Evolutionary conservation across 2,113 vertebrate species (phyloP).

Genomic region (Rhinoderma darwinii): DNA sequence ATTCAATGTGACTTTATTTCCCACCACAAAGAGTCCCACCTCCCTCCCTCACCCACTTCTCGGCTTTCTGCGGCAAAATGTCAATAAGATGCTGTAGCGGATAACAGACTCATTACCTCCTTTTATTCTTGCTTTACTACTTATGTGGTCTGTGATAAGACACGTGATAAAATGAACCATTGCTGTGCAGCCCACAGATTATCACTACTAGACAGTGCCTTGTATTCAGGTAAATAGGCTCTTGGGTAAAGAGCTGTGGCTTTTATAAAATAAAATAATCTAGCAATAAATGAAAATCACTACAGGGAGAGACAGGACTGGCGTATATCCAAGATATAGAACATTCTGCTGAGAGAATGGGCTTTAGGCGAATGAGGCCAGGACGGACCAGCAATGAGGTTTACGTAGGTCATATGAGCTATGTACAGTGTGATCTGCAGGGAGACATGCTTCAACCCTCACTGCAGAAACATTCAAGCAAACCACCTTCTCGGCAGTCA

Average conservation of each 20-base stretch:
- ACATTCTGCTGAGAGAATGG: too few species aligned
- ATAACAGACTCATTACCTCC: conserved; percentile 50
- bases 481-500: too few species aligned
- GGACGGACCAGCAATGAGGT: too few species aligned
- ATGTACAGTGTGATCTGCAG: too few species aligned
- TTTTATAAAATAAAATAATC: neutral
- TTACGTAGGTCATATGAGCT: too few species aligned
- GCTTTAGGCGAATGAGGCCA: too few species aligned
- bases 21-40: neutral
- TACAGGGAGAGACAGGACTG: too few species aligned
- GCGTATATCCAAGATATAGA: too few species aligned
- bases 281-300: too few species aligned
- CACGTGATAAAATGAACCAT: neutral
- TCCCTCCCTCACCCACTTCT: neutral
- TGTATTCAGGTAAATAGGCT: neutral
- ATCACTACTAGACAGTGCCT: neutral
- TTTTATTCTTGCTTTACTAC: conserved; percentile 9
- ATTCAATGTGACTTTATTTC: conserved; percentile 36
- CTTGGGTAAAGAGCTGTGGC: neutral
- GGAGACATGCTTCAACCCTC: too few species aligned
- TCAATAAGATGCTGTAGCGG: conserved; percentile 33
- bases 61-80: conserved; percentile 22
- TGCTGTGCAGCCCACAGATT: neutral
- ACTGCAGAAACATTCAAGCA: too few species aligned
- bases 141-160: conserved; percentile 15